Evolutionary conservation across 2,888 invertebrate genomes (phyloP).

Genomic region (Metacarcinus magister): DNA sequence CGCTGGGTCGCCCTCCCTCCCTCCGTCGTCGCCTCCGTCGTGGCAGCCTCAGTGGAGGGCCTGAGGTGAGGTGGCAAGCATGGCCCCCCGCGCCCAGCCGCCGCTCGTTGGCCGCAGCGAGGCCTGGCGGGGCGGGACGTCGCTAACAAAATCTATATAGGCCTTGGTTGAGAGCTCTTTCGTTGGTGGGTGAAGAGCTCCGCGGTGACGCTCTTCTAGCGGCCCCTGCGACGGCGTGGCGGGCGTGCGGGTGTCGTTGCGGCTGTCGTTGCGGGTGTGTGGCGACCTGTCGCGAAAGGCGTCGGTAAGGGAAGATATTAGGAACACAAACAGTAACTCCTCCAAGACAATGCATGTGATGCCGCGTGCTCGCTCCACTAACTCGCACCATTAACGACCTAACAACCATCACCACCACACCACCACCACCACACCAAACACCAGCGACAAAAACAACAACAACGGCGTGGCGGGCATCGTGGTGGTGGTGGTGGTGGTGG

Average conservation of each 20-base stretch:
- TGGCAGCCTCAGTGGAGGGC: conserved; percentile 1
- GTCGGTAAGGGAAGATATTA: neutral
- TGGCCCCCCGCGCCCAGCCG: neutral
- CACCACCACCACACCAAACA: neutral
- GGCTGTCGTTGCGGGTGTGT: neutral
- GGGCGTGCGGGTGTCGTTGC: neutral
- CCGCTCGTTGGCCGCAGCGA: neutral
- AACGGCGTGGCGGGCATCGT: neutral
- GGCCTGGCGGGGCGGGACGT: neutral
- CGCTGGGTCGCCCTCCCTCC: conserved; percentile 29
- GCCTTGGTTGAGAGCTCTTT: neutral
- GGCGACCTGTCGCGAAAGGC: neutral
- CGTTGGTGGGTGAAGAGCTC: neutral
- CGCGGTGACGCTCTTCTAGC: neutral
- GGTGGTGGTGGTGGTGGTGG: neutral
- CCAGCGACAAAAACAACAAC: neutral
- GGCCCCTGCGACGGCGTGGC: neutral
- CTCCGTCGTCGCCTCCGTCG: conserved; percentile 53
- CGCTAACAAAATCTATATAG: neutral
- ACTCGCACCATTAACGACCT: neutral
- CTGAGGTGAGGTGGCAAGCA: conserved; percentile 26
- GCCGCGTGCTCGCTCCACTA: neutral
- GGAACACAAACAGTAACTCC: neutral
- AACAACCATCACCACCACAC: neutral
- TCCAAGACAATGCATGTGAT: neutral